phyloP scores from a whole-genome alignment of 53 echinoderm and acorn worm genomes.

The Astropecten irregularis region DNA sequence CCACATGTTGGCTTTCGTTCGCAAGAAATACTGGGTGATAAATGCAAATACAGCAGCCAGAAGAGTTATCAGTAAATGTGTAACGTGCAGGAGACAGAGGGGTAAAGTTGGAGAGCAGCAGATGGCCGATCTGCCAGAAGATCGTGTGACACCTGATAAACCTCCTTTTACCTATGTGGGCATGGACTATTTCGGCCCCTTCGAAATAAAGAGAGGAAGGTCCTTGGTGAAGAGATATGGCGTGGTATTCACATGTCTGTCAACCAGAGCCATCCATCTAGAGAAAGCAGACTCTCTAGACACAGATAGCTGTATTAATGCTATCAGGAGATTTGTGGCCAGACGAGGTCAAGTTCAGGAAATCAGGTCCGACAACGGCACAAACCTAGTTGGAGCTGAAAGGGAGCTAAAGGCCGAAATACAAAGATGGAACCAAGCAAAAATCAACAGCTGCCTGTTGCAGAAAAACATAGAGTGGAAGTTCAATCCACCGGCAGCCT shows the following conservation, averaged over 20 bases:
- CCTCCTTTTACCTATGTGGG: conserved; percentile 62
- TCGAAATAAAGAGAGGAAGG: conserved; percentile 40
- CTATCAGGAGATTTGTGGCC: conserved; percentile 53
- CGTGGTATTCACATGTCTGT: conserved; percentile 62
- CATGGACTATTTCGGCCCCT: conserved; percentile 68
- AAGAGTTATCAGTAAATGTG: conserved; percentile 31
- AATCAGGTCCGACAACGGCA: conserved; percentile 51
- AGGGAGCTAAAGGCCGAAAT: conserved; percentile 42
- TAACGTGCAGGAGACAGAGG: conserved; percentile 8
- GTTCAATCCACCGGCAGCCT: conserved; percentile 68
- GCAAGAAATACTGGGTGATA: conserved; percentile 56
- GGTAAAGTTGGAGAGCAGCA: background rate
- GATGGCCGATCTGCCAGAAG: conserved; percentile 56
- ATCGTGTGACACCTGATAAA: conserved; percentile 44
- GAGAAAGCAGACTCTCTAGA: conserved; percentile 60
- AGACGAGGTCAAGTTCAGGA: conserved; percentile 39
- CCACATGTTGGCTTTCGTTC: conserved; percentile 31
- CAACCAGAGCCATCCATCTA: conserved; percentile 44
- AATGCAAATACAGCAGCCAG: conserved; percentile 31
- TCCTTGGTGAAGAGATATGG: conserved; percentile 54
- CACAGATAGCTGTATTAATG: conserved; percentile 55
- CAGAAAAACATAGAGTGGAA: conserved; percentile 41
- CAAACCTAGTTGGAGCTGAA: conserved; percentile 69
- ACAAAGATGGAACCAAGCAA: conserved; percentile 34
- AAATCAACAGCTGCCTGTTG: conserved; percentile 15